These are phyloP conservation scores for Hemicordylus capensis DNA, from an alignment of 2,113 vertebrate genomes.

Conservation along the genomic window DNA sequence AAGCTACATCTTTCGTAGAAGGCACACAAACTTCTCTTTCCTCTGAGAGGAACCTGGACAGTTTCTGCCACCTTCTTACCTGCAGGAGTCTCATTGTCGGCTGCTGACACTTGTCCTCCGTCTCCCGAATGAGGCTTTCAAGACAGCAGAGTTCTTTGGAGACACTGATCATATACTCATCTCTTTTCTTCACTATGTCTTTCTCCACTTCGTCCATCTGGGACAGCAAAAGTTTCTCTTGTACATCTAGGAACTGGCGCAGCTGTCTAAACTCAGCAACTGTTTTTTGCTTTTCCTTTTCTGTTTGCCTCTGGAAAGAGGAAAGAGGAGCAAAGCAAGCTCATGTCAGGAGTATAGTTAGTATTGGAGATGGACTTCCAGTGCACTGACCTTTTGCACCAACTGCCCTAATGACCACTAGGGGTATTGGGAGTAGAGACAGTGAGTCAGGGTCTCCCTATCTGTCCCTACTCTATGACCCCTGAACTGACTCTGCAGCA, in stretches of 20 bases:
- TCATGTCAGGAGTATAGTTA: not conserved
- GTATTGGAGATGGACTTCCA: not conserved
- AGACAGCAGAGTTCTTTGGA: not conserved
- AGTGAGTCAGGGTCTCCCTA: too few species aligned
- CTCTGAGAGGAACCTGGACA: not conserved
- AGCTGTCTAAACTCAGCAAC: not conserved
- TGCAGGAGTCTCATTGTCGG: not conserved
- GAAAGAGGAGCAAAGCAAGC: not conserved
- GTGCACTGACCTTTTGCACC: too few species aligned
- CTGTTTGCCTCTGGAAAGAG: not conserved
- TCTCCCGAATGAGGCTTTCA: not conserved
- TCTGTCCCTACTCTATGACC: too few species aligned
- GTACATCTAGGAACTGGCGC: not conserved
- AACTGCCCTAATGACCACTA: too few species aligned
- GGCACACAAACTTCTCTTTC: not conserved
- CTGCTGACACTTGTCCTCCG: not conserved
- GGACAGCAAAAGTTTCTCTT: not conserved
- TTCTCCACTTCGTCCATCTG: not conserved
- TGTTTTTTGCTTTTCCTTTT: not conserved
- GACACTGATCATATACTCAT: not conserved
- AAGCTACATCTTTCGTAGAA: too few species aligned
- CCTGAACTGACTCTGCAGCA: too few species aligned
- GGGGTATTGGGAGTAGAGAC: too few species aligned
- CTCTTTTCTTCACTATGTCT: not conserved
- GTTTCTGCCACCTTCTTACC: not conserved